Evolutionary conservation across 2,113 vertebrate species (phyloP).

Genomic region (Calyptomena viridis): DNA sequence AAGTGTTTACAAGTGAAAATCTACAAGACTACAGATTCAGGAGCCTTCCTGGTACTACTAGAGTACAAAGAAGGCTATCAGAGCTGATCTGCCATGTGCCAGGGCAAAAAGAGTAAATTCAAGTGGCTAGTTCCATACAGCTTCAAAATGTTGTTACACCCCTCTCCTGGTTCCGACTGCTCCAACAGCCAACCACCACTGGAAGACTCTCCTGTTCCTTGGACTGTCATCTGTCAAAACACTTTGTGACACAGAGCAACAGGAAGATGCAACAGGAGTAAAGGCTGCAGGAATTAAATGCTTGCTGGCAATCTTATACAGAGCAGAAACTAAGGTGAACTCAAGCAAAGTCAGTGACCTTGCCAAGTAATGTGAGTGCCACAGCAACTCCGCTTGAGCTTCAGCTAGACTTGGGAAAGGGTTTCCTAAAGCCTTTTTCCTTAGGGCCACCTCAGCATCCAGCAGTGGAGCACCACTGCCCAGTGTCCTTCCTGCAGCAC

Average conservation of each 20-base stretch:
- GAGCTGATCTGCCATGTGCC: not conserved
- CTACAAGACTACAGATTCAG: not conserved
- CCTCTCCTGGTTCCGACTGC: not conserved
- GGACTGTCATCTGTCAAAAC: not conserved
- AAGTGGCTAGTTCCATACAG: not conserved
- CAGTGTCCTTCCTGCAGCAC: not conserved
- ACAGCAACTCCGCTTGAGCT: not conserved
- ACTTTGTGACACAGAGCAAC: not conserved
- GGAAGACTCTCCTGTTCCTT: not conserved
- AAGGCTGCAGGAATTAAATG: not conserved
- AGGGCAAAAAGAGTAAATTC: not conserved
- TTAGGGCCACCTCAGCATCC: not conserved
- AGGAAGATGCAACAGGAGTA: not conserved
- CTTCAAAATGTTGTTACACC: not conserved
- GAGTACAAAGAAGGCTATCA: not conserved
- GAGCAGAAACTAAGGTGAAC: not conserved
- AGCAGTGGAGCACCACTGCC: not conserved
- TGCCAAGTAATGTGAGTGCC: not conserved
- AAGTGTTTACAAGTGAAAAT: not conserved
- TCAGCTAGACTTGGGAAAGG: not conserved
- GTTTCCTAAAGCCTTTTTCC: not conserved
- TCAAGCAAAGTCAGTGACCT: not conserved
- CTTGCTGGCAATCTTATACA: not conserved
- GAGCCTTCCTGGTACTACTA: not conserved
- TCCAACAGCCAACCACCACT: accelerated